A percentile compares a stretch with the other conserved stretches of the same genome.
Conservation (phyloP, 2,888 invertebrate genomes). For the Autographa pulchrina region DNA sequence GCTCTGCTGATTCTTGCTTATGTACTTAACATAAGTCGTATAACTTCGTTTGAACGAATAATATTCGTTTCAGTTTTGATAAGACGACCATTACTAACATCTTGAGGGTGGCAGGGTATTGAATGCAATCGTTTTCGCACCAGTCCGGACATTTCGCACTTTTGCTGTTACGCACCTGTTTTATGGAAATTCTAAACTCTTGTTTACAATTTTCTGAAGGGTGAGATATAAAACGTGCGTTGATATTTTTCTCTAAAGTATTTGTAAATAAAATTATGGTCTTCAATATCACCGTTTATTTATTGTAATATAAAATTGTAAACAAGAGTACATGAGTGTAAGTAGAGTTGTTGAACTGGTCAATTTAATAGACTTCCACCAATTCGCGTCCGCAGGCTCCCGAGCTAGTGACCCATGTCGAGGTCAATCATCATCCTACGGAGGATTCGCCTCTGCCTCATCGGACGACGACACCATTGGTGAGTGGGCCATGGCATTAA, state of each 20-base stretch:
- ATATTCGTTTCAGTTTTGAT: background rate
- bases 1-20: background rate
- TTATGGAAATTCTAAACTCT: slow-evolving; percentile 28
- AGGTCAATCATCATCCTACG: slow-evolving; percentile 90
- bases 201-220: background rate
- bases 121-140: slow-evolving; percentile 45
- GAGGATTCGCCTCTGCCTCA: slow-evolving; percentile 90
- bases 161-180: slow-evolving; percentile 41
- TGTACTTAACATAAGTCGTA: background rate
- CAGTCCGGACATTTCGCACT: slow-evolving; percentile 47
- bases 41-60: background rate
- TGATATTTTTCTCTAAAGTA: too few relatives aligned
- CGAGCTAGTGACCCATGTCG: slow-evolving; percentile 88
- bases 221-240: too few relatives aligned
- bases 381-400: slow-evolving; percentile 69
- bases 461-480: slow-evolving; percentile 90
- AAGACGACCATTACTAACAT: slow-evolving; percentile 21
- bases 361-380: background rate
- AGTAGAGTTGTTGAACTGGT: background rate
- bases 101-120: slow-evolving; percentile 41
- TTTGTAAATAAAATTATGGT: background rate
- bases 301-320: too few relatives aligned
- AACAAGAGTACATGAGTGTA: background rate
- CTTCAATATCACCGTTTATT: background rate
- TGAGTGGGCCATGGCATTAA: slow-evolving; percentile 60